phyloP scores from a whole-genome alignment of 2,888 invertebrate species.

The Drosophila rellima region DNA sequence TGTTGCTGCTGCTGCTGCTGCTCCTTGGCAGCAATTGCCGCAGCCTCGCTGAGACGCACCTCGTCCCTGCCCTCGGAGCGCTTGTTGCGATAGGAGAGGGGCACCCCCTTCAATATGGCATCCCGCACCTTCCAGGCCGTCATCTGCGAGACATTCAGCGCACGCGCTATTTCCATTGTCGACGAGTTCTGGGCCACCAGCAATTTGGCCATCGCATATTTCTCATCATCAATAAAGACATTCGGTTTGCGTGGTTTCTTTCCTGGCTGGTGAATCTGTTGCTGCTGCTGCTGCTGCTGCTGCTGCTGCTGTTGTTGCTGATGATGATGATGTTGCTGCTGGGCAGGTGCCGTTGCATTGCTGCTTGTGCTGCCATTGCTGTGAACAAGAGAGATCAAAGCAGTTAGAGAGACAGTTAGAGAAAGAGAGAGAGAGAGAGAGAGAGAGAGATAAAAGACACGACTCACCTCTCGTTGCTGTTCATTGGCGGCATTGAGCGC shows the following conservation, averaged over 20 bases:
- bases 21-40: constrained; percentile 55
- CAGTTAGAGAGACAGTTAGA: not conserved
- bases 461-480: constrained; percentile 77
- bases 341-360: constrained; percentile 39
- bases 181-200: constrained; percentile 84
- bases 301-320: constrained; percentile 38
- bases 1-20: constrained; percentile 55
- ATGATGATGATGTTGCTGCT: constrained; percentile 36
- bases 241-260: constrained; percentile 85
- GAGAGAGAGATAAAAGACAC: not conserved
- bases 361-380: constrained; percentile 73
- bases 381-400: not conserved
- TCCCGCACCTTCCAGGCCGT: constrained; percentile 85
- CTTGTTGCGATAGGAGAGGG: constrained; percentile 84
- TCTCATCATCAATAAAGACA: constrained; percentile 85
- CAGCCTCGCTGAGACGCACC: constrained; percentile 41
- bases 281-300: constrained; percentile 19
- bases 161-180: constrained; percentile 85
- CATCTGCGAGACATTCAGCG: constrained; percentile 85
- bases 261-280: constrained; percentile 51
- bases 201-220: constrained; percentile 85
- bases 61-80: constrained; percentile 69
- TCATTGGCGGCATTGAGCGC: constrained; percentile 77
- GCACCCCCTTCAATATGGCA: constrained; percentile 85
- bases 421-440: not conserved